phyloP scores from a whole-genome alignment of 2,113 vertebrate genomes.

The Holacanthus passer region DNA sequence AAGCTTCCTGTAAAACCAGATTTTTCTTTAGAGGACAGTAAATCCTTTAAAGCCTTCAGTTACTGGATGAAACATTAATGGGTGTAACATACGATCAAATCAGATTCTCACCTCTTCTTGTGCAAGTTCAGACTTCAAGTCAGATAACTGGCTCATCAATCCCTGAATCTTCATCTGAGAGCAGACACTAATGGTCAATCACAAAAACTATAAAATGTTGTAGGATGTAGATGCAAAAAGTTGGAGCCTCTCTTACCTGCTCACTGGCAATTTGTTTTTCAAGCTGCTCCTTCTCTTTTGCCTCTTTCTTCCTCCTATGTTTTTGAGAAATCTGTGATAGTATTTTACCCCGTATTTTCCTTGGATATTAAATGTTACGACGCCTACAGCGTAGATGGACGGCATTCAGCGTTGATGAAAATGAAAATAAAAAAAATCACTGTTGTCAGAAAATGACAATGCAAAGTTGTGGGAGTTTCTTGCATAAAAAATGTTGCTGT shows the following conservation, averaged over 20 bases:
- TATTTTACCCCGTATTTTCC: background rate
- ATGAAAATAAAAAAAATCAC: background rate
- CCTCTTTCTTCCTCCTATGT: slow-evolving; percentile 43
- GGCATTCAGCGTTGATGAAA: too few species aligned
- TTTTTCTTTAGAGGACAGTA: background rate
- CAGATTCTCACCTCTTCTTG: slow-evolving; percentile 56
- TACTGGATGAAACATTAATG: background rate
- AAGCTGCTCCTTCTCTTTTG: slow-evolving; percentile 20
- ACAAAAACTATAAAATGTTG: too few species aligned
- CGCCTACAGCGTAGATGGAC: too few species aligned
- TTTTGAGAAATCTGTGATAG: background rate
- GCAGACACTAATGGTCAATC: background rate
- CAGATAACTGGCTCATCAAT: slow-evolving; percentile 53
- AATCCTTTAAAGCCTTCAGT: background rate
- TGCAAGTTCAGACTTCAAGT: slow-evolving; percentile 55
- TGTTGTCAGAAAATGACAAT: background rate
- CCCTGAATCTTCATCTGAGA: slow-evolving; percentile 54
- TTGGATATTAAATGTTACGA: too few species aligned
- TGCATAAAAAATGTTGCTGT: background rate
- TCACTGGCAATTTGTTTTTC: slow-evolving; percentile 26
- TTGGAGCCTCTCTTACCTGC: slow-evolving; percentile 41
- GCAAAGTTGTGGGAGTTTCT: background rate
- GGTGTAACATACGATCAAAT: background rate
- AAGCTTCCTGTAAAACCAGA: slow-evolving; percentile 34
- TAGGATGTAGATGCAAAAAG: too few species aligned